Conservation (phyloP, 1,140 invertebrate genomes). For the Heterodera schachtii region DNA sequence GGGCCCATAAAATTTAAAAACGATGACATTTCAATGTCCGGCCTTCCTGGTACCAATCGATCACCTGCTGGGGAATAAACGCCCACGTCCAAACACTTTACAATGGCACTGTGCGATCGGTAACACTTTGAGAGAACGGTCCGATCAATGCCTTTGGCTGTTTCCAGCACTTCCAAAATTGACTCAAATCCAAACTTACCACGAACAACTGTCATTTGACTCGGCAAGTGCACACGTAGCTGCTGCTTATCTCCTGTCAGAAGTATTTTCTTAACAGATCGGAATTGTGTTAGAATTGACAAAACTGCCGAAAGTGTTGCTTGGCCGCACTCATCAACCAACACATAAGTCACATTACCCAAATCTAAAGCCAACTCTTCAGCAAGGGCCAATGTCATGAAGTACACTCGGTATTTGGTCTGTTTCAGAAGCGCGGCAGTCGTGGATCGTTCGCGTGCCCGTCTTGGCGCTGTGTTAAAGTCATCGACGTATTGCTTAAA, state of each 20-base stretch:
- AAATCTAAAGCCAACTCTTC: neutral
- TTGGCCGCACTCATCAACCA: neutral
- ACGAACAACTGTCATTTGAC: neutral
- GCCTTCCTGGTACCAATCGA: neutral
- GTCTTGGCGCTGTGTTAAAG: neutral
- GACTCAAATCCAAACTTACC: slow-evolving; percentile 4
- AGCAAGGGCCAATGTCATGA: neutral
- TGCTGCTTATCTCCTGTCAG: neutral
- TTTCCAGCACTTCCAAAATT: neutral
- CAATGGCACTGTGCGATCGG: neutral
- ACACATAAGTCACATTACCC: neutral
- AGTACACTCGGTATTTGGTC: neutral
- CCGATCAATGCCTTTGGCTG: neutral
- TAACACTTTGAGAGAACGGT: neutral
- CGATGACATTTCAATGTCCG: neutral
- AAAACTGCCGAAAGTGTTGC: neutral
- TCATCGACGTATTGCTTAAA: neutral
- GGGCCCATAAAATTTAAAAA: neutral
- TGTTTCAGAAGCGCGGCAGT: neutral
- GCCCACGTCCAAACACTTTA: neutral
- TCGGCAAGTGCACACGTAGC: neutral
- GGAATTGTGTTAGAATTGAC: neutral
- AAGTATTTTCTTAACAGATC: neutral
- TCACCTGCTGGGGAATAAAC: neutral
- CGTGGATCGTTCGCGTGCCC: neutral